A percentile compares a stretch with the other conserved stretches of the same genome.
Conservation (phyloP, 2,113 vertebrate species). For the Notarius lentiginosus region DNA sequence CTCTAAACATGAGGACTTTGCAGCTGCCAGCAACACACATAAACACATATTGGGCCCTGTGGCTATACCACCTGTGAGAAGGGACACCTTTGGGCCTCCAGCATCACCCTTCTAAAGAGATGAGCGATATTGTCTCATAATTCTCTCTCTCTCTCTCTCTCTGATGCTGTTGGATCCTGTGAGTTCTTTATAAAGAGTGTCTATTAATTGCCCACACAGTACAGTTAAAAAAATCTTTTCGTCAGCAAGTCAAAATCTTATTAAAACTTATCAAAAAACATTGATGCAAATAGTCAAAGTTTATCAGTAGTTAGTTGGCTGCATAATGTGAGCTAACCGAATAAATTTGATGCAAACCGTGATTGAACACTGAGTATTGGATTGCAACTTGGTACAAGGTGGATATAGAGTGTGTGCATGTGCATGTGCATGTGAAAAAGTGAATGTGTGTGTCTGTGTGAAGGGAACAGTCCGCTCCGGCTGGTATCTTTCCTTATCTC, state of each 20-base stretch:
- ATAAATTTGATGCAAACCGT: background rate
- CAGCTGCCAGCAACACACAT: slow-evolving; percentile 60
- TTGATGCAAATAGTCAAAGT: background rate
- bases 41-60: slow-evolving; percentile 64
- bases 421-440: background rate
- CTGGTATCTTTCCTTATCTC: slow-evolving; percentile 68
- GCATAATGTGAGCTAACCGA: background rate
- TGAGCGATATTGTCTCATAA: slow-evolving; percentile 53
- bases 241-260: no score
- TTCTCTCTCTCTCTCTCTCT: background rate
- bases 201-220: background rate
- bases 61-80: slow-evolving; percentile 66
- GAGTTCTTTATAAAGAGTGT: background rate
- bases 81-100: slow-evolving; percentile 61
- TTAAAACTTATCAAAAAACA: background rate
- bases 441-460: slow-evolving; percentile 42
- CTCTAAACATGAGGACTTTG: slow-evolving; percentile 35
- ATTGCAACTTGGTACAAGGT: background rate
- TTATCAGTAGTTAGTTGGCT: background rate
- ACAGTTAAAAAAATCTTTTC: background rate
- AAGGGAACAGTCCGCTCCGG: slow-evolving; percentile 63
- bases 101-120: slow-evolving; percentile 26
- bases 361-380: background rate
- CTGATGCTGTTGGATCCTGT: background rate
- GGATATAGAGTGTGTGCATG: background rate